These are phyloP conservation scores for Microctenopoma steveboyesi DNA, from an alignment of 2,797 vertebrate genomes.

Conservation along the genomic window DNA sequence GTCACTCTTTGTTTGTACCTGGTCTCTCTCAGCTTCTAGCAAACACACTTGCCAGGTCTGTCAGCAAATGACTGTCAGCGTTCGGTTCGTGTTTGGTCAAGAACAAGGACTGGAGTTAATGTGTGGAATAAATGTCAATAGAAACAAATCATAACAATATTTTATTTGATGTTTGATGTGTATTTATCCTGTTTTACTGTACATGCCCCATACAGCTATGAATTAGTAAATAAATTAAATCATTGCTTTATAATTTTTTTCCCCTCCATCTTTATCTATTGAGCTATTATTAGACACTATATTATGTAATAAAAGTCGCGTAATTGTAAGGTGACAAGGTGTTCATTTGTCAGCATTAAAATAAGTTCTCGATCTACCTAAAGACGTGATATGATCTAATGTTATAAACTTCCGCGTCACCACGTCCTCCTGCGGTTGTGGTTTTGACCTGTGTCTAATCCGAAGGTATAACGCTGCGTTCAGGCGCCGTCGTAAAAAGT, in stretches of 20 bases:
- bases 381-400: constrained; percentile 8
- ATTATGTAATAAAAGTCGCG: too few species aligned
- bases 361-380: background rate
- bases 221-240: background rate
- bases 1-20: background rate
- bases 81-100: background rate
- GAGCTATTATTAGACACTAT: too few species aligned
- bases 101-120: background rate
- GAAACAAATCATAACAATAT: background rate
- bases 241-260: background rate
- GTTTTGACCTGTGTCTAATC: constrained; percentile 10
- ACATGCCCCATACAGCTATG: constrained; percentile 14
- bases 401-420: constrained; percentile 34
- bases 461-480: constrained; percentile 51
- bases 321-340: background rate
- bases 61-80: constrained; percentile 2
- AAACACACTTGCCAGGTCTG: constrained; percentile 12
- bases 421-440: constrained; percentile 7
- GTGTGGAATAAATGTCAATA: background rate
- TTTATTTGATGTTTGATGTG: background rate
- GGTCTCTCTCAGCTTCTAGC: constrained; percentile 10
- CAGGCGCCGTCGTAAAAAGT: constrained; percentile 29
- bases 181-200: background rate
- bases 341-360: background rate
- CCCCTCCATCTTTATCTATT: background rate